Evolutionary conservation across 2,888 invertebrate species (phyloP).

Genomic region (Salticus scenicus): DNA sequence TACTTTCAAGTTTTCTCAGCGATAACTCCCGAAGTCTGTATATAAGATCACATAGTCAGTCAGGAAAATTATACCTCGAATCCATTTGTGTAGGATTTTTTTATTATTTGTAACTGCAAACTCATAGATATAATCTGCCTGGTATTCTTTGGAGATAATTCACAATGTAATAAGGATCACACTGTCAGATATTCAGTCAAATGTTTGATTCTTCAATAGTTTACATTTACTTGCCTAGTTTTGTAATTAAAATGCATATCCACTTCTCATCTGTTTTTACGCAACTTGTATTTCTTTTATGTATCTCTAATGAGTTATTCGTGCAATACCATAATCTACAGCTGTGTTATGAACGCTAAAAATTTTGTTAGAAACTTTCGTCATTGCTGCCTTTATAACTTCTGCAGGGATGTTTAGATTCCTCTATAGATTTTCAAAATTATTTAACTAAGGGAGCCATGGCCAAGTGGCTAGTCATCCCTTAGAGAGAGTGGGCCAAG

Average conservation of each 20-base stretch:
- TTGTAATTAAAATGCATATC: too few species aligned
- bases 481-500: too few species aligned
- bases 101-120: neutral
- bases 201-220: too few species aligned
- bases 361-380: neutral
- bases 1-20: neutral
- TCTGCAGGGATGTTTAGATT: too few species aligned
- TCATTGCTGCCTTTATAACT: neutral
- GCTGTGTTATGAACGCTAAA: neutral
- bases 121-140: neutral
- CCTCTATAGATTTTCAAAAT: too few species aligned
- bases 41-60: slow-evolving; percentile 10
- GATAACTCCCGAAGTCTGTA: neutral
- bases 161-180: too few species aligned
- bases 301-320: neutral
- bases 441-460: too few species aligned
- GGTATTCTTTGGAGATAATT: neutral
- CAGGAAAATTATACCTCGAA: neutral
- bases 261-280: too few species aligned
- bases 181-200: too few species aligned
- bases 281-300: neutral
- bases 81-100: neutral
- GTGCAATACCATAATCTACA: neutral
- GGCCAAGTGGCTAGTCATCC: too few species aligned
- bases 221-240: too few species aligned